phyloP scores from a whole-genome alignment of 1,140 invertebrate genomes.

The Marisa cornuarietis region DNA sequence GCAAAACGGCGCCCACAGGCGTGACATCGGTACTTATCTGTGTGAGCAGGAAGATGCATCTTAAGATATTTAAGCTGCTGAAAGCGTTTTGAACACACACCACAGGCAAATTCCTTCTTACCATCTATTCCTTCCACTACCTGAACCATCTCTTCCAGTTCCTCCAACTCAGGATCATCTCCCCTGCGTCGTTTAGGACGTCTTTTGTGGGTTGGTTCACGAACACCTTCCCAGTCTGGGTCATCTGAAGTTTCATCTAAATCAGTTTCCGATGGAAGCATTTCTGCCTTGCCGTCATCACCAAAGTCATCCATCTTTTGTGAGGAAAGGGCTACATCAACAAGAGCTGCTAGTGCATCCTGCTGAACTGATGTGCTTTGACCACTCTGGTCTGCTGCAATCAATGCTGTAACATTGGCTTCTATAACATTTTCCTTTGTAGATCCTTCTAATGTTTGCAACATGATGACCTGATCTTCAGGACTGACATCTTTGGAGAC shows the following conservation, averaged over 20 bases:
- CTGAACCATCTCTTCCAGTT: slow-evolving; percentile 31
- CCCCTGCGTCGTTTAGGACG: slow-evolving; percentile 25
- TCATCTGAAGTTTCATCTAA: slow-evolving; percentile 10
- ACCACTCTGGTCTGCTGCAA: neutral
- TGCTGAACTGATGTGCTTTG: neutral
- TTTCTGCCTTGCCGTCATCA: slow-evolving; percentile 9
- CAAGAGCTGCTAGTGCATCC: slow-evolving; percentile 28
- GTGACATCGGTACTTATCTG: slow-evolving; percentile 47
- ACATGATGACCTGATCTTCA: no score
- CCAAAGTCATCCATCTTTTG: slow-evolving; percentile 25
- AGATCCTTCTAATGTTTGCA: neutral
- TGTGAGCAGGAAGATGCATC: slow-evolving; percentile 52
- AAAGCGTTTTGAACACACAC: slow-evolving; percentile 49
- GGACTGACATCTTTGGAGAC: no score
- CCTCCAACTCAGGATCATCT: slow-evolving; percentile 36
- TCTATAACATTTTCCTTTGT: neutral
- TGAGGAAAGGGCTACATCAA: slow-evolving; percentile 34
- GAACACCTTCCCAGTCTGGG: slow-evolving; percentile 11
- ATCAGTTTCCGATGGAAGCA: slow-evolving; percentile 11
- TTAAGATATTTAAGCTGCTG: slow-evolving; percentile 43
- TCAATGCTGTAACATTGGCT: neutral
- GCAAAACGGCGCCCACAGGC: slow-evolving; percentile 54
- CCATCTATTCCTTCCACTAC: slow-evolving; percentile 31
- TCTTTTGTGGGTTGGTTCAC: slow-evolving; percentile 10
- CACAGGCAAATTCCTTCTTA: slow-evolving; percentile 43